A percentile compares a stretch with the other conserved stretches of the same genome.
These are phyloP conservation scores for Prunella fulvescens DNA, from an alignment of 2,113 vertebrate genomes.

Conservation along the genomic window DNA sequence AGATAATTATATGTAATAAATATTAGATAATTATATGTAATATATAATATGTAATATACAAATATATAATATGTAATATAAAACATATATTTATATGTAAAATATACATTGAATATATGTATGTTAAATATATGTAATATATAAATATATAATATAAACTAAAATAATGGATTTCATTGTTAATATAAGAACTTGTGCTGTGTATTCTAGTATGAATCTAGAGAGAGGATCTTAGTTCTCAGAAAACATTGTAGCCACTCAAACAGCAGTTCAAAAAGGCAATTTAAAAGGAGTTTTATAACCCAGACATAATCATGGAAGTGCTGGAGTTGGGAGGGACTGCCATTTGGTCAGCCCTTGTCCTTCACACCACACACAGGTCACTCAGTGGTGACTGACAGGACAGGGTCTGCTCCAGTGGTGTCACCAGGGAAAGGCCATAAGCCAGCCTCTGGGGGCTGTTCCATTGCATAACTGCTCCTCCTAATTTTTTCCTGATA, in stretches of 20 bases:
- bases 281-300: not conserved
- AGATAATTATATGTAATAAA: no score
- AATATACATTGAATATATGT: not conserved
- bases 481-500: not conserved
- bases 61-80: no score
- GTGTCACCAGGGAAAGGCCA: not conserved
- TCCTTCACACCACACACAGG: not conserved
- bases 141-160: not conserved
- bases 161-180: not conserved
- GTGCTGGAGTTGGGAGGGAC: not conserved
- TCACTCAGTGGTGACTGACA: not conserved
- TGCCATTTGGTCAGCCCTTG: not conserved
- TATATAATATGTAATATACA: no score
- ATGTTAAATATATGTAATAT: no score
- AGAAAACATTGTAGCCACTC: not conserved
- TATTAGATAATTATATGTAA: not conserved
- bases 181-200: not conserved
- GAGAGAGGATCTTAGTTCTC: not conserved
- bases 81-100: not conserved
- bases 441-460: not conserved
- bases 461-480: not conserved
- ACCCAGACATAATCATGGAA: not conserved
- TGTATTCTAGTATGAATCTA: not conserved
- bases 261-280: not conserved
- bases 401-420: not conserved